phyloP scores from a whole-genome alignment of 2,113 vertebrate genomes.

The Athene noctua region DNA sequence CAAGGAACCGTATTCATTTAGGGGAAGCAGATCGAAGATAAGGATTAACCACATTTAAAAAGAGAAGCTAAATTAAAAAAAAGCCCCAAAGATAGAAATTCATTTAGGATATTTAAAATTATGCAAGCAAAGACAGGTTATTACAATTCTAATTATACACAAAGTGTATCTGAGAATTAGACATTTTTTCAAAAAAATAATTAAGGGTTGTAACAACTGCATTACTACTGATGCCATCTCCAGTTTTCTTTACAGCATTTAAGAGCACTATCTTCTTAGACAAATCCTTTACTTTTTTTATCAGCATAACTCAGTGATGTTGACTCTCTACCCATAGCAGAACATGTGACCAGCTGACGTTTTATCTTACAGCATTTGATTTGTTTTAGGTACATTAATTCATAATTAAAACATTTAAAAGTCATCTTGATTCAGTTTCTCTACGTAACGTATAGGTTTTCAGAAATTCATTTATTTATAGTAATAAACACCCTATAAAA shows the following conservation, averaged over 20 bases:
- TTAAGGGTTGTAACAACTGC: slow-evolving; percentile 53
- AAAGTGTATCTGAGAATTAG: slow-evolving; percentile 64
- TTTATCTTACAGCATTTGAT: slow-evolving; percentile 3
- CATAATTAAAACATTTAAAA: slow-evolving; percentile 22
- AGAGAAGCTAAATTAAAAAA: slow-evolving; percentile 52
- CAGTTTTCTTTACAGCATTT: neutral
- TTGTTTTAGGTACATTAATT: neutral
- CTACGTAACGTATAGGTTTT: neutral
- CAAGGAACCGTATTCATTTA: slow-evolving; percentile 36
- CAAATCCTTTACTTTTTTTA: slow-evolving; percentile 16
- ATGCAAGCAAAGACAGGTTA: slow-evolving; percentile 62
- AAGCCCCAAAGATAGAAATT: slow-evolving; percentile 52
- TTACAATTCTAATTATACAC: slow-evolving; percentile 70
- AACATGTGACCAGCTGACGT: neutral
- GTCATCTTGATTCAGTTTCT: neutral
- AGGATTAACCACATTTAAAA: slow-evolving; percentile 42
- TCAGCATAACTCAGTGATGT: neutral
- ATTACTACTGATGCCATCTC: slow-evolving; percentile 21
- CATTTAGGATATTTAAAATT: slow-evolving; percentile 63
- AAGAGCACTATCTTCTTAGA: slow-evolving; percentile 42
- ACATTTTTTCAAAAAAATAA: slow-evolving; percentile 65
- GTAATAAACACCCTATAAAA: neutral
- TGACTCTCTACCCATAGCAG: slow-evolving; percentile 27
- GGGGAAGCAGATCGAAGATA: neutral
- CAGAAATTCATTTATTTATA: neutral